These are phyloP conservation scores for Drosophila incognita DNA, from an alignment of 2,888 invertebrate genomes.

Conservation along the genomic window DNA sequence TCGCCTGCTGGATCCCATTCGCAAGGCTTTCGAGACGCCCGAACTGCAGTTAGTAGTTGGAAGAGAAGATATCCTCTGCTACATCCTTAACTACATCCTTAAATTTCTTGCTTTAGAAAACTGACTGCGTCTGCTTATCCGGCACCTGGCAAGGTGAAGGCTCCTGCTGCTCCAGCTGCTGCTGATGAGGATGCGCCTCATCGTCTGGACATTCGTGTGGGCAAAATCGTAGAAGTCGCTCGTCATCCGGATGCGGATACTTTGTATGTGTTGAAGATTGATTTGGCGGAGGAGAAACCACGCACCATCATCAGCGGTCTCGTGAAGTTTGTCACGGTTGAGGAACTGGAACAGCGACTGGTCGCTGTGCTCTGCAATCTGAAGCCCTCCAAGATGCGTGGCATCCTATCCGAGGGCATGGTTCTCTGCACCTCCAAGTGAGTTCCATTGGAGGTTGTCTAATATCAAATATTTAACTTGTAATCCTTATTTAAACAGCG, in stretches of 20 bases:
- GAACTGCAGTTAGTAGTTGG: constrained; percentile 87
- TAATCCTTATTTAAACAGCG: constrained; percentile 83
- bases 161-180: constrained; percentile 66
- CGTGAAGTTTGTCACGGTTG: constrained; percentile 95
- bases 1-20: constrained; percentile 93
- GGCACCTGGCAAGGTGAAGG: constrained; percentile 88
- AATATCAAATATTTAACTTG: background rate
- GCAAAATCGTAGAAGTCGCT: constrained; percentile 92
- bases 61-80: background rate
- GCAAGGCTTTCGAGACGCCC: constrained; percentile 92
- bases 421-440: constrained; percentile 94
- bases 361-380: constrained; percentile 98
- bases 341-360: constrained; percentile 94
- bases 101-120: constrained; percentile 83
- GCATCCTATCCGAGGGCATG: constrained; percentile 96
- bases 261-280: constrained; percentile 96
- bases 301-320: constrained; percentile 94
- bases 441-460: constrained; percentile 64
- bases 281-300: constrained; percentile 91
- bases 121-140: constrained; percentile 95
- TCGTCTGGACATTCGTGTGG: constrained; percentile 94
- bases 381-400: constrained; percentile 98
- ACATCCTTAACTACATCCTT: background rate
- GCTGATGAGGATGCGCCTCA: constrained; percentile 88
- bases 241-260: constrained; percentile 97